A percentile compares a stretch with the other conserved stretches of the same genome.
These are phyloP conservation scores for Lemur catta DNA, from an alignment of 2,797 vertebrate genomes.

Conservation along the genomic window DNA sequence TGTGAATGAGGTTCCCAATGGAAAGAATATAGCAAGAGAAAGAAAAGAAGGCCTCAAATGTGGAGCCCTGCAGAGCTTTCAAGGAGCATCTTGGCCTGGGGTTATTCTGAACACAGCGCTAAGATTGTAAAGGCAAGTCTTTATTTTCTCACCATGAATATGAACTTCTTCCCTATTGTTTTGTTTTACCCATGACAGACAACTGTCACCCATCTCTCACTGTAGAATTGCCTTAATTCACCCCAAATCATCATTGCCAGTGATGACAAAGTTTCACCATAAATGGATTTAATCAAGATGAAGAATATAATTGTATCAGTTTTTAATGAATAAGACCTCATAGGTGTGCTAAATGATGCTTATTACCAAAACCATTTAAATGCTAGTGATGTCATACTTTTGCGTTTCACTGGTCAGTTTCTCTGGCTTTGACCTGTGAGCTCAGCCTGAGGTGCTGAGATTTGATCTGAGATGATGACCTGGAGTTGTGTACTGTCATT, in stretches of 20 bases:
- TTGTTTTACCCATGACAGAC: not conserved
- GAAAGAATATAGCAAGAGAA: not conserved
- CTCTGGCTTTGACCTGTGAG: not conserved
- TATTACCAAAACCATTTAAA: not conserved
- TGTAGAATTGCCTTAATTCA: not conserved
- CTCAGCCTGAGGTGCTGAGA: not conserved
- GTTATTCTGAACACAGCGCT: not conserved
- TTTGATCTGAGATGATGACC: not conserved
- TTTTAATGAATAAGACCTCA: constrained; percentile 17
- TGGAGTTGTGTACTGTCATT: not conserved
- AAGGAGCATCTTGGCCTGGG: not conserved
- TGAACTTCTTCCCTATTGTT: not conserved
- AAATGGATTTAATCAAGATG: not conserved
- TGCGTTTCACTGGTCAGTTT: not conserved
- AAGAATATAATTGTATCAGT: not conserved
- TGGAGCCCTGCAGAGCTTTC: not conserved
- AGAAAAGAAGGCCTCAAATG: not conserved
- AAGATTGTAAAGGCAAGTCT: not conserved
- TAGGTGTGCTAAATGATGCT: not conserved
- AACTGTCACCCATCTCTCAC: not conserved
- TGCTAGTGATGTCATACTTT: not conserved
- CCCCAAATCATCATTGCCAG: not conserved
- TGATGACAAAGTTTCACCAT: not conserved
- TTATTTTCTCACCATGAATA: not conserved
- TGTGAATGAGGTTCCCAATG: not conserved